These are phyloP conservation scores for Orthosia gracilis DNA, from an alignment of 2,888 invertebrate genomes.

Conservation along the genomic window DNA sequence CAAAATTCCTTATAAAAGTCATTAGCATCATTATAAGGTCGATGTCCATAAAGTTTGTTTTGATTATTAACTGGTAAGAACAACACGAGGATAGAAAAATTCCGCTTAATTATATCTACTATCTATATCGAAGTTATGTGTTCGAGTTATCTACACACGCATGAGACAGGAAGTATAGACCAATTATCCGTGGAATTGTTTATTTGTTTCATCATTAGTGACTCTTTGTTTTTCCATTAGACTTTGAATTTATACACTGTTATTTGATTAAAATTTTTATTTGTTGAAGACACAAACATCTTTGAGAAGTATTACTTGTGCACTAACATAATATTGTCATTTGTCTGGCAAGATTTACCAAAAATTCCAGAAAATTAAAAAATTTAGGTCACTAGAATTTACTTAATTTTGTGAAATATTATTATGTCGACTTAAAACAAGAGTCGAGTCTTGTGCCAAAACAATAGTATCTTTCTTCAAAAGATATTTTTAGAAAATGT, in stretches of 20 bases:
- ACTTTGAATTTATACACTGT: neutral
- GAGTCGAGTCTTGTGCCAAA: neutral
- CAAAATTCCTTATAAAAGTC: conserved; percentile 31
- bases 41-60: conserved; percentile 1
- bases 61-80: neutral
- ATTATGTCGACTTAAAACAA: neutral
- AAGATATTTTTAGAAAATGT: neutral
- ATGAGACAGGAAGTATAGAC: conserved; percentile 17
- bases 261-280: too few relatives aligned
- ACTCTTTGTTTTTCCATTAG: conserved; percentile 12
- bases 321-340: conserved; percentile 13
- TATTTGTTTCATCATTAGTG: conserved; percentile 6
- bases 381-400: conserved; percentile 21
- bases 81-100: neutral
- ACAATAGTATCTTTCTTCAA: neutral
- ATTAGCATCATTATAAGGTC: conserved; percentile 8
- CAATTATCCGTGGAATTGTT: conserved; percentile 16
- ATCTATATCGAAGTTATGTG: neutral
- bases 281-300: conserved; percentile 8
- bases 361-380: conserved; percentile 3
- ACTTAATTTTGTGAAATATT: conserved; percentile 3
- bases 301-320: conserved; percentile 6
- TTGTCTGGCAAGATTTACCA: neutral
- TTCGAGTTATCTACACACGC: conserved; percentile 29
- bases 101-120: neutral